These are phyloP conservation scores for Acyrthosiphon pisum DNA, from an alignment of 1,140 invertebrate species.

Conservation along the genomic window DNA sequence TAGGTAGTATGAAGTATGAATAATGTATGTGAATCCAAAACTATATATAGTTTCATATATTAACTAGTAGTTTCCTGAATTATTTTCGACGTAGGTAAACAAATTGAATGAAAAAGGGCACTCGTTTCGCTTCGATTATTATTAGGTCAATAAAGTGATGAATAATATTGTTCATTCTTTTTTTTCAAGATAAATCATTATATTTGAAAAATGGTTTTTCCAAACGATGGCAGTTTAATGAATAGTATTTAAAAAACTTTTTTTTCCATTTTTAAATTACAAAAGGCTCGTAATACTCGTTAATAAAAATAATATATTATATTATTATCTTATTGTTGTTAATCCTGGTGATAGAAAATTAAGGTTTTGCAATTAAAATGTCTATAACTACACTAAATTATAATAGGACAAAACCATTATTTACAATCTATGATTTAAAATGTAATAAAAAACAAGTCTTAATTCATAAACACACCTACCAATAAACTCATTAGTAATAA, in stretches of 20 bases:
- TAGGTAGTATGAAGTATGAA: neutral
- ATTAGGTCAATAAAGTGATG: neutral
- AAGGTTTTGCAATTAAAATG: neutral
- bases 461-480: too few species aligned
- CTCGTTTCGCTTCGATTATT: neutral
- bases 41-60: slow-evolving; percentile 8
- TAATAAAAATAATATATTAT: neutral
- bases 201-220: neutral
- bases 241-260: neutral
- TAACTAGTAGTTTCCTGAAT: slow-evolving; percentile 9
- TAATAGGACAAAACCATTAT: neutral
- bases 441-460: too few species aligned
- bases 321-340: neutral
- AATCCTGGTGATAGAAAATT: neutral
- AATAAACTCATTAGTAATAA: too few species aligned
- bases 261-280: neutral
- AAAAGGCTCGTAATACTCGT: neutral
- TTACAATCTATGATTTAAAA: neutral
- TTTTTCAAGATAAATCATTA: neutral
- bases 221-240: neutral
- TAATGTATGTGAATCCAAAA: slow-evolving; percentile 17
- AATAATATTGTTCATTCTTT: neutral
- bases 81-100: neutral
- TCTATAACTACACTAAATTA: neutral
- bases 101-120: neutral